Evolutionary conservation across 2,113 vertebrate species (phyloP).

Genomic region (Columba janthina): DNA sequence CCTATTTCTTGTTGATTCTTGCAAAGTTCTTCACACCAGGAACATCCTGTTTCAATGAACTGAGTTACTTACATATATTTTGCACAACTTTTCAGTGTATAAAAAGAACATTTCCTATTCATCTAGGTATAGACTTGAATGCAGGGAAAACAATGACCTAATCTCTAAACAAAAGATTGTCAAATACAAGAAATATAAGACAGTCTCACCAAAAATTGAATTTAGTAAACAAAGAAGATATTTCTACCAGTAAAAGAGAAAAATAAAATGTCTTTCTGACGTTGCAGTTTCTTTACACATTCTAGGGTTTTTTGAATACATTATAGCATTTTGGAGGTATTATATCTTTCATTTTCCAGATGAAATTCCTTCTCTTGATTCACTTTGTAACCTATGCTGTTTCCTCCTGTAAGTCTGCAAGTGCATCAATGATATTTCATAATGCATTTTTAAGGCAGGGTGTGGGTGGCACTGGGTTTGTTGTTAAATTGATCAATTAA

Average conservation of each 20-base stretch:
- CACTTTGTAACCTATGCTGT: not conserved
- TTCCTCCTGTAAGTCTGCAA: not conserved
- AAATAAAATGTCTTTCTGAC: not conserved
- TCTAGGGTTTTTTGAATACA: not conserved
- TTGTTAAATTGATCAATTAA: not conserved
- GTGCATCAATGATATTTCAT: not conserved
- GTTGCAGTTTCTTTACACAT: not conserved
- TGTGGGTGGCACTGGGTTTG: not conserved
- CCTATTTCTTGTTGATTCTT: not conserved
- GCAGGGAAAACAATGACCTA: not conserved
- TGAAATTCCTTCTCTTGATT: not conserved
- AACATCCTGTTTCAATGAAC: not conserved
- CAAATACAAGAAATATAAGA: not conserved
- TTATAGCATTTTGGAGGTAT: not conserved
- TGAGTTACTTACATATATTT: not conserved
- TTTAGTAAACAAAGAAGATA: not conserved
- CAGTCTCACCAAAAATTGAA: fast-evolving
- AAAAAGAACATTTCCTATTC: not conserved
- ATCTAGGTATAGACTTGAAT: not conserved
- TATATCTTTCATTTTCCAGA: not conserved
- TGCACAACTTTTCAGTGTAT: fast-evolving
- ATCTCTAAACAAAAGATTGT: not conserved
- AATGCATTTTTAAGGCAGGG: not conserved
- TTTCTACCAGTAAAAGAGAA: not conserved
- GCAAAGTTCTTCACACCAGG: not conserved